Evolutionary conservation across 2,113 vertebrate genomes (phyloP).

Genomic region (Microcebus lehilahytsara): DNA sequence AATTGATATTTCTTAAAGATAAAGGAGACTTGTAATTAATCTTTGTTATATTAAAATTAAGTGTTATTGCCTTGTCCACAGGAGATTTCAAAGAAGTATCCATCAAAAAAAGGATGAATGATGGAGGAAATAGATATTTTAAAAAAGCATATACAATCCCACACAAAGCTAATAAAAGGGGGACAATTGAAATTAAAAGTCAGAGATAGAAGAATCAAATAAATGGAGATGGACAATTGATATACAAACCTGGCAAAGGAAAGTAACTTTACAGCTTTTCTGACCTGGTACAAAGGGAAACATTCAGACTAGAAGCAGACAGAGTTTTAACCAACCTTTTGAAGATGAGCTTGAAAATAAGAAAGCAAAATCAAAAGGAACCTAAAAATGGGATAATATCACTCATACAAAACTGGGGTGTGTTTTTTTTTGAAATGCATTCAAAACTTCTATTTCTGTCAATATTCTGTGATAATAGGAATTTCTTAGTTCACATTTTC

Average conservation of each 20-base stretch:
- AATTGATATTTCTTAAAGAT: not conserved
- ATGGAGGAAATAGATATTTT: not conserved
- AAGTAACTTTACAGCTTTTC: not conserved
- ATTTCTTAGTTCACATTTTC: not conserved
- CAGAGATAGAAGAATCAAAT: not conserved
- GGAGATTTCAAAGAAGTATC: not conserved
- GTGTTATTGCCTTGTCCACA: not conserved
- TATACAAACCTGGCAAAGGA: not conserved
- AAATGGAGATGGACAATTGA: not conserved
- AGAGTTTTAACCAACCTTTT: slow-evolving; percentile 41
- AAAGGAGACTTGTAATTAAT: not conserved
- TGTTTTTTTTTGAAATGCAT: not conserved
- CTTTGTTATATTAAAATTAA: not conserved
- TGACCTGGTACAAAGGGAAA: not conserved
- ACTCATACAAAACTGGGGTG: not conserved
- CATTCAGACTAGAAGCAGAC: not conserved
- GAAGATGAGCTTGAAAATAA: slow-evolving; percentile 14
- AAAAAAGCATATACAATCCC: not conserved
- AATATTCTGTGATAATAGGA: not conserved
- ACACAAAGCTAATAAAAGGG: not conserved
- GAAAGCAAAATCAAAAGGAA: not conserved
- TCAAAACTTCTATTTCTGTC: not conserved
- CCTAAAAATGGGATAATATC: not conserved
- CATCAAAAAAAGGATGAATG: not conserved
- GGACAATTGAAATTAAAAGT: not conserved